Percentiles rank a stretch among this genome's conserved stretches.
These are phyloP conservation scores for Cordylochernes scorpioides DNA, from an alignment of 2,888 invertebrate species.

Conservation along the genomic window DNA sequence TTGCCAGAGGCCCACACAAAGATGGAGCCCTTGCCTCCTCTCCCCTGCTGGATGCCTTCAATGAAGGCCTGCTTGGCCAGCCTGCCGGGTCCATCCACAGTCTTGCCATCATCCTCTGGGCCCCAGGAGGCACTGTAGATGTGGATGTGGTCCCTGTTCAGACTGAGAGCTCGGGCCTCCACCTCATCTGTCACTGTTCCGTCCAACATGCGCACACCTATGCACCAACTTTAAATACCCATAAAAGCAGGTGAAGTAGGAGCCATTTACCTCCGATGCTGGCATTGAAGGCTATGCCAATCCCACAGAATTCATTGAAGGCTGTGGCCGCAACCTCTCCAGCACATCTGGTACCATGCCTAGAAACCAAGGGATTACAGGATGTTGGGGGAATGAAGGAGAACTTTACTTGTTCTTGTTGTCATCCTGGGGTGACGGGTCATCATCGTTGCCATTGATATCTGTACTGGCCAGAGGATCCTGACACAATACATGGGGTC, in stretches of 20 bases:
- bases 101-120: constrained; percentile 86
- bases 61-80: constrained; percentile 70
- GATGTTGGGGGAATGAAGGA: no score
- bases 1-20: constrained; percentile 95
- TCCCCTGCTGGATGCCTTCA: constrained; percentile 50
- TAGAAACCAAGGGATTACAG: constrained; percentile 3
- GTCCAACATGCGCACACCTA: constrained; percentile 84
- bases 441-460: constrained; percentile 84
- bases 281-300: constrained; percentile 88
- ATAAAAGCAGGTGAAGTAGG: neutral
- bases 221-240: constrained; percentile 7
- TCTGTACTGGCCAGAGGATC: constrained; percentile 84
- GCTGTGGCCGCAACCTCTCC: constrained; percentile 95
- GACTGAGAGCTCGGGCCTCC: constrained; percentile 68
- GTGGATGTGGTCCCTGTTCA: constrained; percentile 81
- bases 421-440: constrained; percentile 93
- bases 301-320: constrained; percentile 59
- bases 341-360: constrained; percentile 87
- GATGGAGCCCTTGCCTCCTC: constrained; percentile 75
- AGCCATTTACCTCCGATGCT: constrained; percentile 56
- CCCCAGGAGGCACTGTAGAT: constrained; percentile 95
- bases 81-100: constrained; percentile 84
- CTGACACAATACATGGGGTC: constrained; percentile 25
- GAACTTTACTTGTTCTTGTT: constrained; percentile 88
- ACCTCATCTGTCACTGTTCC: constrained; percentile 68